Conservation (phyloP, 2,888 invertebrate species). For the Calephelis perditalis region DNA sequence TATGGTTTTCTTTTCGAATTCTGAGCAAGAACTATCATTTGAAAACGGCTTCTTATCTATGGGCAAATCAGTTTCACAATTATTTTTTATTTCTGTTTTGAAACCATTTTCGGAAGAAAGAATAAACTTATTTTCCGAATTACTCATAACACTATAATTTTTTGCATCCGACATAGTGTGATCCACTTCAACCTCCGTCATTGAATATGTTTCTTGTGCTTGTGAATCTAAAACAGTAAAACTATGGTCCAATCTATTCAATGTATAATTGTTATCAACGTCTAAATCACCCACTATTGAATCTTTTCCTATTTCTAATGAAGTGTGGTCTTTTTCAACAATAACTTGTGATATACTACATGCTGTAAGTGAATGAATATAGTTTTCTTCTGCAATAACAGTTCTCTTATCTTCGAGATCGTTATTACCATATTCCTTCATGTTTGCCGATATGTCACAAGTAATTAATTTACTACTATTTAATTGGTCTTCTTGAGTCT, state of each 20-base stretch:
- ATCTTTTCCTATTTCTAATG: too few relatives aligned
- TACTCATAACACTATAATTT: conserved; percentile 13
- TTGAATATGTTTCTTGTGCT: background rate
- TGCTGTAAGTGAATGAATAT: too few relatives aligned
- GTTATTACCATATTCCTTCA: too few relatives aligned
- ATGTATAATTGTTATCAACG: background rate
- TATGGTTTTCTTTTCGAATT: background rate
- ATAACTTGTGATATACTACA: too few relatives aligned
- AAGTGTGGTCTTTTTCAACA: too few relatives aligned
- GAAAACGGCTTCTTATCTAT: background rate
- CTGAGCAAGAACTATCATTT: background rate
- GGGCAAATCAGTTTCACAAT: background rate
- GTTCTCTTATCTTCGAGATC: too few relatives aligned
- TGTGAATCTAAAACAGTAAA: background rate
- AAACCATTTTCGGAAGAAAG: conserved; percentile 8
- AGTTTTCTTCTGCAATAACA: too few relatives aligned
- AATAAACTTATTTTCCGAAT: background rate
- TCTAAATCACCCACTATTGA: background rate
- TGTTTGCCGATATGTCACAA: too few relatives aligned
- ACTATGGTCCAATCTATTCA: background rate
- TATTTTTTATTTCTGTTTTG: background rate
- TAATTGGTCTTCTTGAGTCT: too few relatives aligned
- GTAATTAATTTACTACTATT: too few relatives aligned
- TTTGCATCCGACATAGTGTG: background rate
- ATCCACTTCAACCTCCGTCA: background rate